Conservation (phyloP, 2,113 vertebrate species). For the Axis porcinus region DNA sequence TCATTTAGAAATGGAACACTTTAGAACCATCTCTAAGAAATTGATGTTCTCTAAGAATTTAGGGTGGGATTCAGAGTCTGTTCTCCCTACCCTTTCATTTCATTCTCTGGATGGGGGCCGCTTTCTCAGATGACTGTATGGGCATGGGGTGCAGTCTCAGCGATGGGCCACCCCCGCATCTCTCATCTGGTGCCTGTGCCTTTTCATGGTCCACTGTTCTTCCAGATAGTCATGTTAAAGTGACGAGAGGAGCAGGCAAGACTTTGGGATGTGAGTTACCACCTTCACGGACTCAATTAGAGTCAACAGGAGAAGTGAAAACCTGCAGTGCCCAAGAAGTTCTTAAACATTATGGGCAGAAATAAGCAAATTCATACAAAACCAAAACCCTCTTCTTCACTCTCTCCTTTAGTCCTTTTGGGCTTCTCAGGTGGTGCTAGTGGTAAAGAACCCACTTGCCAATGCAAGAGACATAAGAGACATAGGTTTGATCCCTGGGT, state of each 20-base stretch:
- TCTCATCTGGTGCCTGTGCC: not conserved
- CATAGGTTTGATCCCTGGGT: not conserved
- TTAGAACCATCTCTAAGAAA: not conserved
- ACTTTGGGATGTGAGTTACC: not conserved
- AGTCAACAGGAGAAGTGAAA: not conserved
- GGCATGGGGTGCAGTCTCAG: not conserved
- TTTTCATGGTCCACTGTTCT: not conserved
- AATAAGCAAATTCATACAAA: not conserved
- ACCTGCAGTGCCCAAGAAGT: not conserved
- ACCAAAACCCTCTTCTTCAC: not conserved
- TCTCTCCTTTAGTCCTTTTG: not conserved
- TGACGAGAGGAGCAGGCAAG: not conserved
- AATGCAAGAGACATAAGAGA: not conserved
- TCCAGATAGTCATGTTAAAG: not conserved
- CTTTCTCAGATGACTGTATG: not conserved
- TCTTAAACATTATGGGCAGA: not conserved
- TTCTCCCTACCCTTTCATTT: not conserved
- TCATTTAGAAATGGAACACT: not conserved
- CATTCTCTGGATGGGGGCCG: not conserved
- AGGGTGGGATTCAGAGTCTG: not conserved
- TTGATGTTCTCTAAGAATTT: not conserved
- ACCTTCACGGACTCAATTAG: not conserved
- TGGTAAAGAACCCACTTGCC: not conserved
- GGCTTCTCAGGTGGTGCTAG: not conserved
- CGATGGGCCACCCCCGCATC: not conserved